Conservation (phyloP, 2,113 vertebrate genomes). For the Nothoprocta pentlandii region DNA sequence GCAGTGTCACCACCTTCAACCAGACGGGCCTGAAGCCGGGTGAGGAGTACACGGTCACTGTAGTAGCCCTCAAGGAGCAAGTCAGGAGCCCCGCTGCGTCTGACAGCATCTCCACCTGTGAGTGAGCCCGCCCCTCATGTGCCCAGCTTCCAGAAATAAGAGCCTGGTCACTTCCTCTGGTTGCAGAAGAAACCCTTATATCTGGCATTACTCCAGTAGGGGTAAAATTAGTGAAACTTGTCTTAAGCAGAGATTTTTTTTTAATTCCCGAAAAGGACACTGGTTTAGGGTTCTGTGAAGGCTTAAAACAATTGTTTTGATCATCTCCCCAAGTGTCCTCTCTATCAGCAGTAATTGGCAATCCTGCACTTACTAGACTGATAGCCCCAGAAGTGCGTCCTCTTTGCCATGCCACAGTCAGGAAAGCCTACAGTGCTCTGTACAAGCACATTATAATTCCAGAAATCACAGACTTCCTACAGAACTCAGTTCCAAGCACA, state of each 20-base stretch:
- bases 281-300: not conserved
- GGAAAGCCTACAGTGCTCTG: not conserved
- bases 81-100: slow-evolving; percentile 91
- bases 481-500: not conserved
- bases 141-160: not conserved
- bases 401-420: no score
- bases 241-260: not conserved
- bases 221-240: not conserved
- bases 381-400: not conserved
- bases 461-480: not conserved
- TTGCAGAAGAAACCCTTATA: not conserved
- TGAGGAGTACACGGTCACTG: slow-evolving; percentile 93
- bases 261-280: not conserved
- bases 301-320: not conserved
- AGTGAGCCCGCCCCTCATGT: slow-evolving; percentile 37
- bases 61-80: slow-evolving; percentile 93
- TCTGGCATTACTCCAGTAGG: not conserved
- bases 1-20: slow-evolving; percentile 92
- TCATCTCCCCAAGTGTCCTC: not conserved
- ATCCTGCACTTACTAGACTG: not conserved
- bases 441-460: not conserved
- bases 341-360: not conserved
- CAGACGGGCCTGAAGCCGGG: slow-evolving; percentile 94
- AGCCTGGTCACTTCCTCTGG: not conserved
- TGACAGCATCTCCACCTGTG: slow-evolving; percentile 89